Percentiles rank a stretch among this genome's conserved stretches.
Evolutionary conservation across 2,888 invertebrate species (phyloP).

Genomic region (Nomada goodeniana): DNA sequence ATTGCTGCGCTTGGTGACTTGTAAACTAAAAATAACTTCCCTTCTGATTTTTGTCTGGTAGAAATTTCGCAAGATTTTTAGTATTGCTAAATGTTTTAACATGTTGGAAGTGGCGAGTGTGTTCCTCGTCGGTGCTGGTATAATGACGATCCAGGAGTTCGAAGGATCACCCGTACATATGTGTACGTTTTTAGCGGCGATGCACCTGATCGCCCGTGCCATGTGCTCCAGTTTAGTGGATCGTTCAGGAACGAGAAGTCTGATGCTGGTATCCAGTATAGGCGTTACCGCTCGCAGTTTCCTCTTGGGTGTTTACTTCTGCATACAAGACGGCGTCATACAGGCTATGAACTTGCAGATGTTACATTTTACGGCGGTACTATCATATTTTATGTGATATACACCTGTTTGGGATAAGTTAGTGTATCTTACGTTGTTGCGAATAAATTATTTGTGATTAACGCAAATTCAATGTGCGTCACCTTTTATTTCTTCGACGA

Average conservation of each 20-base stretch:
- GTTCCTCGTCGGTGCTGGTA: neutral
- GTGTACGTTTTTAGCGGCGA: conserved; percentile 30
- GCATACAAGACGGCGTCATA: neutral
- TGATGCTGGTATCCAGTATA: conserved; percentile 17
- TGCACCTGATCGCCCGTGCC: conserved; percentile 14
- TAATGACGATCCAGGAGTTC: conserved; percentile 33
- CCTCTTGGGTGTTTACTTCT: conserved; percentile 27
- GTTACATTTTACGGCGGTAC: neutral
- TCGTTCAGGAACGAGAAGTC: conserved; percentile 17
- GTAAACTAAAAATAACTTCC: too few species aligned
- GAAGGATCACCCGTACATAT: conserved; percentile 17
- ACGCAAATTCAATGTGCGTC: conserved; percentile 32
- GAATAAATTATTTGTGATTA: conserved; percentile 43
- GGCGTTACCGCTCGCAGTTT: conserved; percentile 20
- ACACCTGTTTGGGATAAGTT: conserved; percentile 16
- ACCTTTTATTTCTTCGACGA: conserved; percentile 1
- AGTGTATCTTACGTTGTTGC: conserved; percentile 15
- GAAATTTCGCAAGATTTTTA: too few species aligned
- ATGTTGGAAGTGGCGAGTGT: conserved; percentile 14
- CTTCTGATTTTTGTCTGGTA: too few species aligned
- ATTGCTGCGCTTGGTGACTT: neutral
- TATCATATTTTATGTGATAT: conserved; percentile 14
- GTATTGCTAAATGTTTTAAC: neutral
- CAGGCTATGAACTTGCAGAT: neutral
- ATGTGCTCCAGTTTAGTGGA: conserved; percentile 14